A percentile compares a stretch with the other conserved stretches of the same genome.
phyloP scores from a whole-genome alignment of 1,140 invertebrate genomes.

The Hestina assimilis region DNA sequence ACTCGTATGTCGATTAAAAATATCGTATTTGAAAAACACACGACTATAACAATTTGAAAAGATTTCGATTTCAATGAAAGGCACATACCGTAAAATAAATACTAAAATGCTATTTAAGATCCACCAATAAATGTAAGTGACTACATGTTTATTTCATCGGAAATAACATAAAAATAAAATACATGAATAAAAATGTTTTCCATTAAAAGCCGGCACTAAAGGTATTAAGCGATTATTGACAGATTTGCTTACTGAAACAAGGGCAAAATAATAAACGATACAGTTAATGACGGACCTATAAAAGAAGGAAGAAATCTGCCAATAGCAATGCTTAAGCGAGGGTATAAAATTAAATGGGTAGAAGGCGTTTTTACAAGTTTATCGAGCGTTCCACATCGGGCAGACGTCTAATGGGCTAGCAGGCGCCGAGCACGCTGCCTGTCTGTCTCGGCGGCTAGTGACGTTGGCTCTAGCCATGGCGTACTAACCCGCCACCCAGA shows the following conservation, averaged over 20 bases:
- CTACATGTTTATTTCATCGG: not conserved
- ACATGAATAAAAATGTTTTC: not conserved
- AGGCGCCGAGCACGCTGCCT: slow-evolving; percentile 72
- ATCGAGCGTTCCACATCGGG: slow-evolving; percentile 75
- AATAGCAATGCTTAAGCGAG: slow-evolving; percentile 73
- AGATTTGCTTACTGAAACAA: slow-evolving; percentile 36
- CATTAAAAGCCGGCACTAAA: not conserved
- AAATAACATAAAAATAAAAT: not conserved
- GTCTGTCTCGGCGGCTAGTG: slow-evolving; percentile 65
- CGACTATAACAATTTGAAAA: no score
- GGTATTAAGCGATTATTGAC: slow-evolving; percentile 7
- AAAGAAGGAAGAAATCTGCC: slow-evolving; percentile 70
- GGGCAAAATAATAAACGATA: slow-evolving; percentile 58
- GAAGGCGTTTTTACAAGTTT: slow-evolving; percentile 78
- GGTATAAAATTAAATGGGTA: slow-evolving; percentile 77
- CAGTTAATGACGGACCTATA: slow-evolving; percentile 63
- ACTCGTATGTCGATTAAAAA: not conserved
- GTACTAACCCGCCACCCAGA: slow-evolving; percentile 28
- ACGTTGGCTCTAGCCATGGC: slow-evolving; percentile 36
- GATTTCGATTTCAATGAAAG: no score
- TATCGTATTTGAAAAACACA: no score
- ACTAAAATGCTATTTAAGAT: no score
- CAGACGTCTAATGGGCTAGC: slow-evolving; percentile 71
- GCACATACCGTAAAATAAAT: no score
- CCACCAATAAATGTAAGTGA: no score